phyloP scores from a whole-genome alignment of 92 coral and sea anemone genomes.

The Actinostola sp. region DNA sequence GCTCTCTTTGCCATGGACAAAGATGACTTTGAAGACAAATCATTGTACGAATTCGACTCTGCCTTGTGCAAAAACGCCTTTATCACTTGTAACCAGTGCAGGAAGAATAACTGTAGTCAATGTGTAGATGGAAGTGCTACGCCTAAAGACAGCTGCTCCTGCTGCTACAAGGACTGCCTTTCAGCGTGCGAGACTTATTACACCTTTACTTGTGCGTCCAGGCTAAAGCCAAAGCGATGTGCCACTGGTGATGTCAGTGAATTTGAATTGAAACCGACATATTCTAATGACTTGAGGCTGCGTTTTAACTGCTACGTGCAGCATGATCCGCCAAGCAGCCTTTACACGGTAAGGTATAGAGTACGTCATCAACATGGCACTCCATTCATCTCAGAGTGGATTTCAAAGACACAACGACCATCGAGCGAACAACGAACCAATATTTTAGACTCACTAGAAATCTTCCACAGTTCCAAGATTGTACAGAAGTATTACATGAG shows the following conservation, averaged over 20 bases:
- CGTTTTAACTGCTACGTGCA: conserved; percentile 69
- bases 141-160: conserved; percentile 54
- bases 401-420: conserved; percentile 29
- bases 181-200: conserved; percentile 44
- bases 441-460: conserved; percentile 55
- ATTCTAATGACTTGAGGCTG: conserved; percentile 44
- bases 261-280: conserved; percentile 46
- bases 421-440: conserved; percentile 7
- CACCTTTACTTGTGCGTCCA: conserved; percentile 19
- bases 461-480: conserved; percentile 41
- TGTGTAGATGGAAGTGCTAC: conserved; percentile 39
- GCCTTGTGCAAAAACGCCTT: conserved; percentile 42
- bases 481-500: conserved; percentile 27
- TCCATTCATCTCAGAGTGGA: conserved; percentile 57
- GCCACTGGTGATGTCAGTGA: conserved; percentile 77
- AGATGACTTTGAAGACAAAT: conserved; percentile 48
- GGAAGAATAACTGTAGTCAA: conserved; percentile 30
- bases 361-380: conserved; percentile 51
- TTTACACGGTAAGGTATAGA: conserved; percentile 59
- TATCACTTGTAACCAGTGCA: conserved; percentile 50
- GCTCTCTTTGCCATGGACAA: conserved; percentile 40
- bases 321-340: conserved; percentile 40
- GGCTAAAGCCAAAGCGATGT: conserved; percentile 46
- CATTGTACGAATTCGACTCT: conserved; percentile 49
- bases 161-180: conserved; percentile 71